Conservation (phyloP, 1,140 invertebrate species). For the Samia ricini region DNA sequence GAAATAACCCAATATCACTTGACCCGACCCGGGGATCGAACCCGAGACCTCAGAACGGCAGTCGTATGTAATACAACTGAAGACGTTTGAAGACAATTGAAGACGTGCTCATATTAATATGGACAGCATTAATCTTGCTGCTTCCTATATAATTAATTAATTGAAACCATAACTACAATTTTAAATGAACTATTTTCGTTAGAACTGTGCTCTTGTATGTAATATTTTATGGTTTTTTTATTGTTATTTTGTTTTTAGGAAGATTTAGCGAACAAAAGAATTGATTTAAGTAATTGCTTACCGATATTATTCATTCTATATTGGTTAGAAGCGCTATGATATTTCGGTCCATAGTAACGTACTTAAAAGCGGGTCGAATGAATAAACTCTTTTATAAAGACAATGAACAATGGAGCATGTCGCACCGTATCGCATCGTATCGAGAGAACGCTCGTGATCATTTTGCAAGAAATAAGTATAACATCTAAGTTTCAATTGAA, state of each 20-base stretch:
- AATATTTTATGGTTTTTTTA: too few species aligned
- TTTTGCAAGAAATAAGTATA: not conserved
- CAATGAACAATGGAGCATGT: constrained; percentile 60
- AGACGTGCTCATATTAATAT: too few species aligned
- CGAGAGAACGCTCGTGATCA: constrained; percentile 11
- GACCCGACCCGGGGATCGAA: too few species aligned
- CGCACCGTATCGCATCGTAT: constrained; percentile 9
- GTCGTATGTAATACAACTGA: too few species aligned
- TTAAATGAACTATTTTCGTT: too few species aligned
- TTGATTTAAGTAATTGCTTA: not conserved
- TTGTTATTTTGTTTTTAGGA: not conserved
- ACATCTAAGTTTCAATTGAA: not conserved
- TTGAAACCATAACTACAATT: too few species aligned
- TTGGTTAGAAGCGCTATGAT: constrained; percentile 11
- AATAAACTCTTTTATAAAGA: constrained; percentile 50
- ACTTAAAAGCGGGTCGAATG: constrained; percentile 43
- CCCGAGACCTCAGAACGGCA: too few species aligned
- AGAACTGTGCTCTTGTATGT: too few species aligned
- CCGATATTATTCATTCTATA: not conserved
- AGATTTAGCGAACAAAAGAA: not conserved
- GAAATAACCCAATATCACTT: too few species aligned
- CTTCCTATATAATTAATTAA: too few species aligned
- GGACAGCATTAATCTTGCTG: too few species aligned
- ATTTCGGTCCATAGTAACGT: constrained; percentile 21
- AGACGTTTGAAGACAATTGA: too few species aligned